Percentiles rank a stretch among this genome's conserved stretches.
These are phyloP conservation scores for Trachemys scripta DNA, from an alignment of 2,113 vertebrate genomes.

Conservation along the genomic window DNA sequence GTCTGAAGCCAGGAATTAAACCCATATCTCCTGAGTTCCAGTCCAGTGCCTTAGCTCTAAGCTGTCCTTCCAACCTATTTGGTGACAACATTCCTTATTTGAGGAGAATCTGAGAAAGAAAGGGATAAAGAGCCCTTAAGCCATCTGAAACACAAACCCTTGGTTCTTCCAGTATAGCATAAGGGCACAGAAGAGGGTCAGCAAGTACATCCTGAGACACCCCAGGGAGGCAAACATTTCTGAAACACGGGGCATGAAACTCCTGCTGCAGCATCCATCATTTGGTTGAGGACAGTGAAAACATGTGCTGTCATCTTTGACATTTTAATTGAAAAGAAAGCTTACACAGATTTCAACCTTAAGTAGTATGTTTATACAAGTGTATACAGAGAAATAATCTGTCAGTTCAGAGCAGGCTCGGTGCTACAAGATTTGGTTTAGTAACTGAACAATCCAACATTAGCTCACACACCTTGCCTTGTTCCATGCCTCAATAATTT, in stretches of 20 bases:
- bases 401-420: constrained; percentile 81
- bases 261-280: constrained; percentile 76
- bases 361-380: constrained; percentile 87
- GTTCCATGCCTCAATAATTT: constrained; percentile 85
- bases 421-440: constrained; percentile 79
- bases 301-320: constrained; percentile 83
- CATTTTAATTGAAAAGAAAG: constrained; percentile 89
- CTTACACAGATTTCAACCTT: constrained; percentile 81
- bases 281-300: constrained; percentile 78
- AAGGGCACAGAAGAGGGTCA: neutral
- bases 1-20: neutral
- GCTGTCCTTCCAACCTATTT: neutral
- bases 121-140: neutral
- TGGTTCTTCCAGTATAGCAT: neutral
- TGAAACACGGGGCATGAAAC: constrained; percentile 57
- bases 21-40: neutral
- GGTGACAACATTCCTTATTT: neutral
- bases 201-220: constrained; percentile 57
- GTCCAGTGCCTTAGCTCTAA: neutral
- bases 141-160: neutral
- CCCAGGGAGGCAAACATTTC: constrained; percentile 64
- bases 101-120: neutral
- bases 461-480: constrained; percentile 87
- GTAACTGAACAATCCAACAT: constrained; percentile 84
- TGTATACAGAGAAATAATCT: constrained; percentile 84